Evolutionary conservation across 2,797 vertebrate species (phyloP).

Genomic region (Cuniculus paca): DNA sequence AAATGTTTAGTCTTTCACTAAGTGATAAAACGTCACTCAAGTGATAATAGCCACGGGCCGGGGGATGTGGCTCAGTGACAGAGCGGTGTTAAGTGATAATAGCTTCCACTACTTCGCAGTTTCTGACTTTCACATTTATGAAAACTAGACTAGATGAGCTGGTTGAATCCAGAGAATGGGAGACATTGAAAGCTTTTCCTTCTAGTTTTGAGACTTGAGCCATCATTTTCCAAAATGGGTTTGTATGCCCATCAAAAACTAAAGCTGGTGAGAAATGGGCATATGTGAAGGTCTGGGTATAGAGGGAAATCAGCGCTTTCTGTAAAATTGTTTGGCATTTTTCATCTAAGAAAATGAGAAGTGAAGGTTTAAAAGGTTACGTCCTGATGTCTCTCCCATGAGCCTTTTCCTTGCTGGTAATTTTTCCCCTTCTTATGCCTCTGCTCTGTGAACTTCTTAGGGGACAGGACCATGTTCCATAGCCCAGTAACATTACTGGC

Average conservation of each 20-base stretch:
- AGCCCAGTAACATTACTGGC: background rate
- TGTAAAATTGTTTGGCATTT: background rate
- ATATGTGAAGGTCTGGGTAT: background rate
- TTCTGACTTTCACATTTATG: conserved; percentile 65
- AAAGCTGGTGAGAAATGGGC: background rate
- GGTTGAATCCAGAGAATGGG: conserved; percentile 71
- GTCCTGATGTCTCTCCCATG: background rate
- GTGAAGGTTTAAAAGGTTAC: background rate
- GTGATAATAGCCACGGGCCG: conserved; percentile 9
- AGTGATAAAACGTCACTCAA: conserved; percentile 73
- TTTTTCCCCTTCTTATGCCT: background rate
- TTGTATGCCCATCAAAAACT: background rate
- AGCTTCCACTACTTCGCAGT: conserved; percentile 61
- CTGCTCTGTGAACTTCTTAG: background rate
- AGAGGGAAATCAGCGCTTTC: background rate
- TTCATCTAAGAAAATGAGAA: background rate
- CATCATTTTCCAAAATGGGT: accelerated
- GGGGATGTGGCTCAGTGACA: background rate
- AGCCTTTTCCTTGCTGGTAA: too few species aligned
- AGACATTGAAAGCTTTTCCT: conserved; percentile 15
- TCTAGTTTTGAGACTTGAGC: background rate
- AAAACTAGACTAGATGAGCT: conserved; percentile 61
- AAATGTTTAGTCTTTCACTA: conserved; percentile 69
- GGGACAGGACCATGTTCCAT: background rate
- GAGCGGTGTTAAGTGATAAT: conserved; percentile 33